phyloP scores from a whole-genome alignment of 1,140 invertebrate genomes.

The Drosophila funebris region DNA sequence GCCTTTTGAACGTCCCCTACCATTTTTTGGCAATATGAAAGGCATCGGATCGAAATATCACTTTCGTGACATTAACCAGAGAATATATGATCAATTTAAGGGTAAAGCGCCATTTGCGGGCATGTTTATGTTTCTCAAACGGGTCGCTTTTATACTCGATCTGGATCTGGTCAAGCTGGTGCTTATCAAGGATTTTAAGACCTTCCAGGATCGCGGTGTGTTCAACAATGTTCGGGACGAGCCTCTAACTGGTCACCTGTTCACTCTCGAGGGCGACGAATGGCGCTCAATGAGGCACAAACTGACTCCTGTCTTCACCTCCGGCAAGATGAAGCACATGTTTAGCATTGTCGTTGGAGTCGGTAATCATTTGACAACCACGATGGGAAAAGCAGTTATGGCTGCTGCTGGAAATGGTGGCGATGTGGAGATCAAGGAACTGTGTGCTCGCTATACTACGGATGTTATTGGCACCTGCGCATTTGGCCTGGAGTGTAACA shows the following conservation, averaged over 20 bases:
- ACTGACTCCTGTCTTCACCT: slow-evolving; percentile 86
- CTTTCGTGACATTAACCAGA: slow-evolving; percentile 53
- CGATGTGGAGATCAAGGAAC: slow-evolving; percentile 85
- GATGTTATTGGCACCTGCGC: slow-evolving; percentile 85
- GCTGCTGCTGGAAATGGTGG: slow-evolving; percentile 63
- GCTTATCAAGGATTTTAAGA: slow-evolving; percentile 75
- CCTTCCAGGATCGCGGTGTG: slow-evolving; percentile 83
- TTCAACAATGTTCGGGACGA: slow-evolving; percentile 85
- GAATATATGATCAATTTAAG: slow-evolving; percentile 74
- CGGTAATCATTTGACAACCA: slow-evolving; percentile 50
- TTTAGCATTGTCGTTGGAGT: slow-evolving; percentile 76
- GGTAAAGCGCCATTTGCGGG: slow-evolving; percentile 54
- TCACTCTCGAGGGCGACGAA: slow-evolving; percentile 83
- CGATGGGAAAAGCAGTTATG: slow-evolving; percentile 32
- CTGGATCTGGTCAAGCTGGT: slow-evolving; percentile 70
- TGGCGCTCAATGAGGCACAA: slow-evolving; percentile 85
- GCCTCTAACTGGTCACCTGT: slow-evolving; percentile 85
- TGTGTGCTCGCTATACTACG: slow-evolving; percentile 86
- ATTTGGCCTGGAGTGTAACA: slow-evolving; percentile 85
- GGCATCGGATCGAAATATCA: slow-evolving; percentile 44
- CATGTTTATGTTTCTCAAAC: slow-evolving; percentile 57
- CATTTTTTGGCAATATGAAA: slow-evolving; percentile 72
- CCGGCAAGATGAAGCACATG: slow-evolving; percentile 86
- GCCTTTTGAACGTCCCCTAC: slow-evolving; percentile 65
- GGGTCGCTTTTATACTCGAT: slow-evolving; percentile 49